Percentiles rank a stretch among this genome's conserved stretches.
Conservation (phyloP, 1,140 invertebrate genomes). For the Venturia canescens region DNA sequence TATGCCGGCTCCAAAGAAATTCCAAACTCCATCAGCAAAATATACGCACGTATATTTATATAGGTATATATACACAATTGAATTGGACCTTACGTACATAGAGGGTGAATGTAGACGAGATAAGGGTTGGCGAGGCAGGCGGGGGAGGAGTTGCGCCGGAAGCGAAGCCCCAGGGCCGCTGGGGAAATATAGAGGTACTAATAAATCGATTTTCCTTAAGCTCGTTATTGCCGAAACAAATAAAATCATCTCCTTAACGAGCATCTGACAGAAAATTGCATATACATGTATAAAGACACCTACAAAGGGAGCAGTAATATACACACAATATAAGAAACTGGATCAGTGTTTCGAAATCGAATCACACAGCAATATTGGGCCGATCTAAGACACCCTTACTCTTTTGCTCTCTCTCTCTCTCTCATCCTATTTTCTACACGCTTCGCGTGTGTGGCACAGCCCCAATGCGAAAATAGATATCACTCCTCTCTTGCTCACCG, state of each 20-base stretch:
- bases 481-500: neutral
- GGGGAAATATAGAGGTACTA: constrained; percentile 38
- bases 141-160: constrained; percentile 4
- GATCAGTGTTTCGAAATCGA: constrained; percentile 44
- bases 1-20: constrained; percentile 2
- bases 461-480: constrained; percentile 3
- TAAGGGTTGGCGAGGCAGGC: constrained; percentile 1
- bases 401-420: neutral
- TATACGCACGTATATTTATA: neutral
- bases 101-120: constrained; percentile 26
- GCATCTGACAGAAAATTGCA: constrained; percentile 15
- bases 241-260: constrained; percentile 43
- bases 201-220: constrained; percentile 46
- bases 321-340: constrained; percentile 23
- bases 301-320: neutral
- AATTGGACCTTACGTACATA: neutral
- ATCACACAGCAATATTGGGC: constrained; percentile 39
- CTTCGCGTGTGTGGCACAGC: too few relatives aligned
- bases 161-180: constrained; percentile 27
- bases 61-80: neutral
- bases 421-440: too few relatives aligned
- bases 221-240: constrained; percentile 42
- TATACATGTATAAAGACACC: neutral
- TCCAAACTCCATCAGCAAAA: neutral
- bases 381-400: neutral